These are phyloP conservation scores for Okamejei kenojei DNA, from an alignment of 2,797 vertebrate species.

Conservation along the genomic window DNA sequence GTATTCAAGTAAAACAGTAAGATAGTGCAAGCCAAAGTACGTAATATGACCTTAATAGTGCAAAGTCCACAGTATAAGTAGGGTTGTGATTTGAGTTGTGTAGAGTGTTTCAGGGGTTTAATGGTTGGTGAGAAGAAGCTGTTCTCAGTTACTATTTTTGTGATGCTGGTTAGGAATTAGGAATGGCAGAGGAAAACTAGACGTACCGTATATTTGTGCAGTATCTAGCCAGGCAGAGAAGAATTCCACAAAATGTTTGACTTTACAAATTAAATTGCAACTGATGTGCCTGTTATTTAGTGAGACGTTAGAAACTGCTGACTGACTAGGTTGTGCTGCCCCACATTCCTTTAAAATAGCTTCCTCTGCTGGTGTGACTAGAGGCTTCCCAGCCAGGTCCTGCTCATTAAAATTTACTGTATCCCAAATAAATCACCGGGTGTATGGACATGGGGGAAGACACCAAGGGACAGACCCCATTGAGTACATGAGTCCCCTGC, in stretches of 20 bases:
- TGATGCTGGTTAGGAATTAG: neutral
- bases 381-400: neutral
- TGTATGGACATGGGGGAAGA: neutral
- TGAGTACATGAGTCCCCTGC: no score
- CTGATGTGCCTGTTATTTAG: no score
- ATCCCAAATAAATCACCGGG: neutral
- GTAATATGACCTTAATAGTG: no score
- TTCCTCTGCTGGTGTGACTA: neutral
- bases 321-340: neutral
- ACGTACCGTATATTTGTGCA: neutral
- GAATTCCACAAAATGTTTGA: neutral
- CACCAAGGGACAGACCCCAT: neutral
- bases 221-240: neutral
- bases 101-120: no score
- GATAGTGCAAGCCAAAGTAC: no score
- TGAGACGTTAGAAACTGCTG: neutral
- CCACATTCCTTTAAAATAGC: neutral
- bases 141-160: neutral
- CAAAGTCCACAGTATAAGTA: no score
- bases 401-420: neutral
- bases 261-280: neutral
- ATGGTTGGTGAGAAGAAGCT: no score
- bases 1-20: no score
- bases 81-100: no score
- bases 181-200: neutral